phyloP scores from a whole-genome alignment of 2,888 invertebrate genomes.

The Rapana venosa region DNA sequence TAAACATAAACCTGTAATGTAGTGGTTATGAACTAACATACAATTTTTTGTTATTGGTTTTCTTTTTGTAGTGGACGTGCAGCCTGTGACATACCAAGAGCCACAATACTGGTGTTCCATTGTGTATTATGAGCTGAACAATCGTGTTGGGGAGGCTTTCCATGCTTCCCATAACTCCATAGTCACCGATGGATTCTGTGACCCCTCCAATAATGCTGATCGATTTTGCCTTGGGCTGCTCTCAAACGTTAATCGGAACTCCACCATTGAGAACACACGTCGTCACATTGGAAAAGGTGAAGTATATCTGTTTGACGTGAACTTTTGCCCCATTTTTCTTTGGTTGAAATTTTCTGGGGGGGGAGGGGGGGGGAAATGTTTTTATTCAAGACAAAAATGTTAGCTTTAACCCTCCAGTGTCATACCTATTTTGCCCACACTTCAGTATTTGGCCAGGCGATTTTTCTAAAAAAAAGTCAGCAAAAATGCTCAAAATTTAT shows the following conservation, averaged over 20 bases:
- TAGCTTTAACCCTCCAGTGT: too few species aligned
- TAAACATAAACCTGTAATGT: too few species aligned
- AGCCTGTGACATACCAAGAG: slow-evolving; percentile 84
- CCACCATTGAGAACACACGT: slow-evolving; percentile 98
- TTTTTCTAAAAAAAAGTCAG: too few species aligned
- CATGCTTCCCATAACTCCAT: slow-evolving; percentile 81
- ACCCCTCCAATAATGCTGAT: slow-evolving; percentile 96
- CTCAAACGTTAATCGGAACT: slow-evolving; percentile 98
- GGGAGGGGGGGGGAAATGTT: too few species aligned
- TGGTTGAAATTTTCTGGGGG: too few species aligned
- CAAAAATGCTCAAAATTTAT: too few species aligned
- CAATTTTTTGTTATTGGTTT: too few species aligned
- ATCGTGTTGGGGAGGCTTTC: slow-evolving; percentile 95
- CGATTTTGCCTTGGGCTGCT: slow-evolving; percentile 97
- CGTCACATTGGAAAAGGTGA: slow-evolving; percentile 96
- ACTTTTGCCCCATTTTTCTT: too few species aligned
- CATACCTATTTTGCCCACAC: too few species aligned
- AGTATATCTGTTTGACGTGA: neutral
- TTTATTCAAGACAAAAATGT: too few species aligned
- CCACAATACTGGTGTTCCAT: slow-evolving; percentile 98
- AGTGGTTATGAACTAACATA: too few species aligned
- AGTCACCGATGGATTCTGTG: slow-evolving; percentile 98
- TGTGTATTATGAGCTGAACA: slow-evolving; percentile 98
- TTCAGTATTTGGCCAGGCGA: too few species aligned
- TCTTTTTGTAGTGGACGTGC: slow-evolving; percentile 48